phyloP scores from a whole-genome alignment of 2,113 vertebrate genomes.

The Variabilichromis moorii region DNA sequence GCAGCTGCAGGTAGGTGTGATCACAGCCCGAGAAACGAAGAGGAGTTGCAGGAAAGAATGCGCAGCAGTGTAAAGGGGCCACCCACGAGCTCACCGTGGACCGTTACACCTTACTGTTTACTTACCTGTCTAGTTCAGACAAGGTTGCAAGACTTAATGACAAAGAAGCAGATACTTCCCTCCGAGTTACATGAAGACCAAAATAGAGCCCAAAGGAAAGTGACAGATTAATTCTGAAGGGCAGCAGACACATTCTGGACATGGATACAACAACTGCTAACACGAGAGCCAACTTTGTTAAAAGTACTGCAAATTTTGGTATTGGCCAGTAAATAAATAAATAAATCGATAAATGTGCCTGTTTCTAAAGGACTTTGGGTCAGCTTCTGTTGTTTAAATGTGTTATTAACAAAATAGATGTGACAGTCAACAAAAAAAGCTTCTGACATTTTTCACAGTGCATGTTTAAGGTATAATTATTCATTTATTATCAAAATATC shows the following conservation, averaged over 20 bases:
- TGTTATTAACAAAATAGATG: background rate
- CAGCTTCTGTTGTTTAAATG: background rate
- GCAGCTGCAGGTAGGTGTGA: constrained; percentile 73
- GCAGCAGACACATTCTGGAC: background rate
- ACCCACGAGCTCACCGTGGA: background rate
- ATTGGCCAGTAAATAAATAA: background rate
- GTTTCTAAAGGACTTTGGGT: background rate
- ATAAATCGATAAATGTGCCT: background rate
- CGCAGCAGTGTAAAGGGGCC: background rate
- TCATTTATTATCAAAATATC: background rate
- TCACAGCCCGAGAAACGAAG: background rate
- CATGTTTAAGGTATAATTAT: background rate
- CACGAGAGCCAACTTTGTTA: background rate
- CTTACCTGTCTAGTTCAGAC: background rate
- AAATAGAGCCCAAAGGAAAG: background rate
- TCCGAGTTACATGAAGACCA: background rate
- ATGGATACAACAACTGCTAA: background rate
- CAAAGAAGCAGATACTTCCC: background rate
- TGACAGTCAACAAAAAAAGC: background rate
- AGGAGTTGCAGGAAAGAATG: background rate
- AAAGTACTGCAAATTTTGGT: background rate
- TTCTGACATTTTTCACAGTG: background rate
- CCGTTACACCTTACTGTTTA: background rate
- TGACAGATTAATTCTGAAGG: background rate
- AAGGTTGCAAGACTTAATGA: background rate